Percentiles rank a stretch among this genome's conserved stretches.
phyloP scores from a whole-genome alignment of 2,888 invertebrate species.

The Drosophila paranaensis region DNA sequence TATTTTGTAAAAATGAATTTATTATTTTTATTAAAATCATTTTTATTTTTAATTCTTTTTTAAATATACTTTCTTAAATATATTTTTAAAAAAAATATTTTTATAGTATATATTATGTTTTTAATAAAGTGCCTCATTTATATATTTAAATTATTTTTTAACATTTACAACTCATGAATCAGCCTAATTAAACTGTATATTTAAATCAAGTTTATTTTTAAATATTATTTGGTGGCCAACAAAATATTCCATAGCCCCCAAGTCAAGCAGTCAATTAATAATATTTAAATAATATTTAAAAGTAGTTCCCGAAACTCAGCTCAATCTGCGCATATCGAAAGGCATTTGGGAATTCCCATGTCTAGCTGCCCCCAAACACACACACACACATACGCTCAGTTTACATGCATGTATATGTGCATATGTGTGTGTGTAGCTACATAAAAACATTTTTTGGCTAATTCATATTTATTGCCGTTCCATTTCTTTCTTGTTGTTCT shows the following conservation, averaged over 20 bases:
- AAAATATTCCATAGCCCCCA: background rate
- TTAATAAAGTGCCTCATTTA: background rate
- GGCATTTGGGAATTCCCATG: slow-evolving; percentile 61
- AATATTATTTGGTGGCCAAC: background rate
- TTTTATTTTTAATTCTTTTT: no score
- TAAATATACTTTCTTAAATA: no score
- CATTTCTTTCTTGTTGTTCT: slow-evolving; percentile 53
- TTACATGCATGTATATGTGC: background rate
- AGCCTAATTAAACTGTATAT: background rate
- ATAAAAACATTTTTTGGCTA: slow-evolving; percentile 52
- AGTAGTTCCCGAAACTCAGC: slow-evolving; percentile 6
- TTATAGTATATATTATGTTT: background rate
- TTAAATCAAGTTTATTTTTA: background rate
- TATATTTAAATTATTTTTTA: background rate
- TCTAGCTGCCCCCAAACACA: slow-evolving; percentile 10
- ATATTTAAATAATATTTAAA: slow-evolving; percentile 28
- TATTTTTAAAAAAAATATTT: no score
- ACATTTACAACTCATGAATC: no score
- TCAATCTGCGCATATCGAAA: slow-evolving; percentile 43
- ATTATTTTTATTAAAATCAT: background rate
- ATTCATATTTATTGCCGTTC: slow-evolving; percentile 64
- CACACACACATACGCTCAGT: background rate
- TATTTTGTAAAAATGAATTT: no score
- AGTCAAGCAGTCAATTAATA: slow-evolving; percentile 28
- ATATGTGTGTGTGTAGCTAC: background rate